Conservation (phyloP, 2,888 invertebrate genomes). For the Cinara cedri region DNA sequence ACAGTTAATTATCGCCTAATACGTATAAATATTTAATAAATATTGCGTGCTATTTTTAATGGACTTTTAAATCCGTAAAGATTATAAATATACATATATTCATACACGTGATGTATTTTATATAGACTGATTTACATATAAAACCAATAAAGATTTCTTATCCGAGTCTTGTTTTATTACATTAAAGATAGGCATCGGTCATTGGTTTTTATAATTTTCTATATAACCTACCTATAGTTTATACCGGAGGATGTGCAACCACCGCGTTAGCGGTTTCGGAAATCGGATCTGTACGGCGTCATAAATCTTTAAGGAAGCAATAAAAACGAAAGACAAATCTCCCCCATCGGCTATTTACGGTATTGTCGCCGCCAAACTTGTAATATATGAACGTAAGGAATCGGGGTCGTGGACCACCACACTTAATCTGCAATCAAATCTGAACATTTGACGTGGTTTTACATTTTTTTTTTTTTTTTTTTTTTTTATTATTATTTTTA, state of each 20-base stretch:
- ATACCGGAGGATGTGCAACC: constrained; percentile 6
- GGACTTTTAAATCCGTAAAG: too few species aligned
- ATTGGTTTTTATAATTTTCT: constrained; percentile 35
- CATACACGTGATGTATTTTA: too few species aligned
- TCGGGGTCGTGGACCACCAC: neutral
- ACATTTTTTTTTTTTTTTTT: too few species aligned
- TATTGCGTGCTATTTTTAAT: too few species aligned
- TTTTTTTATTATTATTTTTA: too few species aligned
- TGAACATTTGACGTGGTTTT: constrained; percentile 9
- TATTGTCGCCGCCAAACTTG: constrained; percentile 31
- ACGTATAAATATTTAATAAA: too few species aligned
- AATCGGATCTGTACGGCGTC: constrained; percentile 31
- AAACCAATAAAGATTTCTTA: constrained; percentile 2
- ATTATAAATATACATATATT: neutral
- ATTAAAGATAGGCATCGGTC: constrained; percentile 13
- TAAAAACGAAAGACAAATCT: constrained; percentile 37
- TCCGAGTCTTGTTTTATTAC: constrained; percentile 14
- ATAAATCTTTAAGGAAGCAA: constrained; percentile 45
- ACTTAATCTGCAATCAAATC: constrained; percentile 25
- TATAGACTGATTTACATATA: neutral
- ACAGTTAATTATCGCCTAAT: too few species aligned
- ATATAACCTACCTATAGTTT: too few species aligned
- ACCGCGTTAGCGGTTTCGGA: constrained; percentile 44
- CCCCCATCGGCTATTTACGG: constrained; percentile 21
- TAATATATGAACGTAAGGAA: constrained; percentile 36